These are phyloP conservation scores for Ictalurus punctatus DNA, from an alignment of 2,113 vertebrate species.

Conservation along the genomic window DNA sequence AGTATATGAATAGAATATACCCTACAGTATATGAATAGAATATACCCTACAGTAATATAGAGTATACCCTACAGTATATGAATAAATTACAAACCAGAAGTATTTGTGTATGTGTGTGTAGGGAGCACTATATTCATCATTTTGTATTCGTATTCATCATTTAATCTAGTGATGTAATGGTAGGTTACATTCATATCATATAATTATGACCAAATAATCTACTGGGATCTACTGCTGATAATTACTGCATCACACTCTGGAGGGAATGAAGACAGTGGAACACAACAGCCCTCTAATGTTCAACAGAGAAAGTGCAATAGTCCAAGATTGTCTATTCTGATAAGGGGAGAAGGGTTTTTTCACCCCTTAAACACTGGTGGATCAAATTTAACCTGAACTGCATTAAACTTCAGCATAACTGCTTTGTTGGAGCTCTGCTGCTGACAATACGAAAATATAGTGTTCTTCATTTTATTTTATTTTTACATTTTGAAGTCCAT, in stretches of 20 bases:
- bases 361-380: neutral
- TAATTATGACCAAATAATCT: constrained; percentile 32
- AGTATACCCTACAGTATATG: no score
- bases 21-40: no score
- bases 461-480: no score
- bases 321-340: neutral
- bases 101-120: neutral
- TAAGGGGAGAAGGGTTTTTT: neutral
- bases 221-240: constrained; percentile 9
- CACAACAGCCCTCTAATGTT: constrained; percentile 40
- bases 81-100: no score
- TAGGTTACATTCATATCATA: neutral
- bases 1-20: no score
- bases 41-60: no score
- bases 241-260: constrained; percentile 16
- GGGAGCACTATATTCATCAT: neutral
- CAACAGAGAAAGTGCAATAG: constrained; percentile 2
- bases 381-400: neutral
- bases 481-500: no score
- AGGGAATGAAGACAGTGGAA: neutral
- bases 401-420: neutral
- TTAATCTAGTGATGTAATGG: neutral
- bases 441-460: neutral
- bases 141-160: neutral
- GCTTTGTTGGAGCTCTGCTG: neutral